Base-by-base conservation (phyloP, 2,888 invertebrate species). In the Diloba caeruleocephala region DNA sequence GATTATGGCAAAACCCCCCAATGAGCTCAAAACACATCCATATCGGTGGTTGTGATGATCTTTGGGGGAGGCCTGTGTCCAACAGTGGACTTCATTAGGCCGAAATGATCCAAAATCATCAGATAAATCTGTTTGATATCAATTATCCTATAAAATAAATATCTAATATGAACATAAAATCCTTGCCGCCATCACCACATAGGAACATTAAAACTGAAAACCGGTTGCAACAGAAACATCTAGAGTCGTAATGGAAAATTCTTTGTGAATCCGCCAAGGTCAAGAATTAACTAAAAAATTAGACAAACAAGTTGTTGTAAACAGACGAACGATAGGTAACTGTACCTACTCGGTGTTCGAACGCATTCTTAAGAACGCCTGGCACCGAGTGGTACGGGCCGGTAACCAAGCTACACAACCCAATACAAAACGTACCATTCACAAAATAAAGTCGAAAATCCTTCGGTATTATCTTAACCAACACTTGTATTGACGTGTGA, bases 351-450 rank as follows among this genome's bases (percentile, higher is more conserved):
- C 29, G 36, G 81, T 85, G 85, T 79, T 81, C 84, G 67, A 74
- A 81, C 87, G 84, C 87, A 83, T 84, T 81, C 84, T 78, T 74
- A 74, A 79, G 79, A n/a, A 66, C 76, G 87, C 85, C 88, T 85
- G 90, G 89, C 81, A 90, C 90, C 62, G 82, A 66, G 75, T 87
- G 90, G 89, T 85, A 90, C 90, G 79, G 74, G 60, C 59, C 62
- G 49, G 43, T 59, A 61, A 62, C 68, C 19, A 33, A 33, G 28
- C 26, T 12, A 8, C 15, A 41, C 43, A 13, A 26, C 23, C 33
- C 23, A 79, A 78, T 79, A 51, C 44, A 51, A 42, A 78, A 76
- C 67, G 58, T 84, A 80, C 37, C 0, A 0, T 1, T 3, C 13
- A 17, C 8, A 1, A 9, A 2, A 62, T 70, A 81, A 65, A 65